These are phyloP conservation scores for Nannoperca obscura DNA, from an alignment of 2,797 vertebrate genomes.

Conservation along the genomic window DNA sequence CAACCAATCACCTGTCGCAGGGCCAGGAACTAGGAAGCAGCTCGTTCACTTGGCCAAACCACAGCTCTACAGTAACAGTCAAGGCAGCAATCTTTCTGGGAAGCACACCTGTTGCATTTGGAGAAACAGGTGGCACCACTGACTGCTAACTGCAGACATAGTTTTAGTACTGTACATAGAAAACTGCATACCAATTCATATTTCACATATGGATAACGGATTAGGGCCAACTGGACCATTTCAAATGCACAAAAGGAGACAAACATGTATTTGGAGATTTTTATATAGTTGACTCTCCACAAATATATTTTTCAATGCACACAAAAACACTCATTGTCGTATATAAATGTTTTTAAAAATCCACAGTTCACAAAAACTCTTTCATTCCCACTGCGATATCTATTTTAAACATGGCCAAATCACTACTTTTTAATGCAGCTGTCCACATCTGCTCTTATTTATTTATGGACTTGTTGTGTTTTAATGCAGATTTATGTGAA, in stretches of 20 bases:
- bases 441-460: too few relatives aligned
- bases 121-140: constrained; percentile 31
- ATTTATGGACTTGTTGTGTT: too few relatives aligned
- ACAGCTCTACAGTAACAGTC: constrained; percentile 25
- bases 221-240: background rate
- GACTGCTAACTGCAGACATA: background rate
- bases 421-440: too few relatives aligned
- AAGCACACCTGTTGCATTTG: constrained; percentile 54
- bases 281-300: too few relatives aligned
- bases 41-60: constrained; percentile 12
- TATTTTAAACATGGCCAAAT: too few relatives aligned
- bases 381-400: too few relatives aligned
- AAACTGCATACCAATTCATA: background rate
- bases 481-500: too few relatives aligned
- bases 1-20: constrained; percentile 17
- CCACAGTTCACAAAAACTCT: too few relatives aligned
- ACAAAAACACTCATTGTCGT: too few relatives aligned
- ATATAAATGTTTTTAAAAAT: too few relatives aligned
- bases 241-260: background rate
- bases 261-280: too few relatives aligned
- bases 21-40: constrained; percentile 24
- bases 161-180: background rate
- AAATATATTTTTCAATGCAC: too few relatives aligned
- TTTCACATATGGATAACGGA: background rate
- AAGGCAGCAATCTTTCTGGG: constrained; percentile 14